phyloP scores from a whole-genome alignment of 2,888 invertebrate species.

The Platypus cylindrus region DNA sequence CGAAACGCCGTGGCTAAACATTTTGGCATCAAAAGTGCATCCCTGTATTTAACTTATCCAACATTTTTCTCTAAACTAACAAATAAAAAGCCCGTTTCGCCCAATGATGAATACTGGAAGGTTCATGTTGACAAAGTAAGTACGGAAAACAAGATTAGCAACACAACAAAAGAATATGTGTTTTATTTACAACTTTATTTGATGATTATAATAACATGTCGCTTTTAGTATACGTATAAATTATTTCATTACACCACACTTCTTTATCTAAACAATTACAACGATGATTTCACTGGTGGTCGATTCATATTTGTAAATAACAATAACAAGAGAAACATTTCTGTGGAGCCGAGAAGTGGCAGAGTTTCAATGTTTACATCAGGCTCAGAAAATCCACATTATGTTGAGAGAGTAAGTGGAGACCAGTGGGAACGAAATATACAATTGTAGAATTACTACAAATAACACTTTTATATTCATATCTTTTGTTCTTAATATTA shows the following conservation, averaged over 20 bases:
- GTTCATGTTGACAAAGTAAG: conserved; percentile 74
- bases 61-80: conserved; percentile 78
- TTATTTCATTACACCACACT: conserved; percentile 80
- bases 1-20: conserved; percentile 61
- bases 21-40: conserved; percentile 54
- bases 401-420: conserved; percentile 57
- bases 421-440: neutral
- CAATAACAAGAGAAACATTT: conserved; percentile 47
- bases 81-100: conserved; percentile 52
- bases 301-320: conserved; percentile 65
- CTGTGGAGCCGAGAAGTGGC: conserved; percentile 64
- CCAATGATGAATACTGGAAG: conserved; percentile 86
- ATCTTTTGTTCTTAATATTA: too few relatives aligned
- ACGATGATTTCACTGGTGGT: conserved; percentile 68
- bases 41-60: conserved; percentile 69
- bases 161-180: too few relatives aligned
- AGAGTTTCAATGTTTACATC: conserved; percentile 78
- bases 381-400: conserved; percentile 73
- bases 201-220: conserved; percentile 2
- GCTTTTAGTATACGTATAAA: conserved; percentile 62
- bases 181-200: too few relatives aligned
- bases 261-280: conserved; percentile 64
- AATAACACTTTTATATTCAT: too few relatives aligned
- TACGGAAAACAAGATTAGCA: too few relatives aligned
- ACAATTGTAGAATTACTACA: neutral